A percentile compares a stretch with the other conserved stretches of the same genome.
Evolutionary conservation across 2,888 invertebrate species (phyloP).

Genomic region (Hypolimnas misippus): DNA sequence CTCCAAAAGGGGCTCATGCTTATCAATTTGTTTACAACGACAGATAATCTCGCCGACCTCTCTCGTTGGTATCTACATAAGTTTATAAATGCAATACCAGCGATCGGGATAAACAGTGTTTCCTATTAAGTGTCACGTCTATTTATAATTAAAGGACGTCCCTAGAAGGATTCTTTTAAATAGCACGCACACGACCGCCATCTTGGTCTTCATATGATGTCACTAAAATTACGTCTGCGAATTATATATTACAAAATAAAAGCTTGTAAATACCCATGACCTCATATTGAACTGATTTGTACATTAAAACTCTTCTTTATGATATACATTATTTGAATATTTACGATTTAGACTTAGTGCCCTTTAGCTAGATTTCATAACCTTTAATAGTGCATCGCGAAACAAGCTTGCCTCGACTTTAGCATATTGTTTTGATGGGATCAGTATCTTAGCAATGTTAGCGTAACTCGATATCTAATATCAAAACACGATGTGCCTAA

Average conservation of each 20-base stretch:
- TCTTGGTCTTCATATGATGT: not conserved
- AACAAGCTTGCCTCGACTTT: constrained; percentile 11
- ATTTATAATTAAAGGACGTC: constrained; percentile 16
- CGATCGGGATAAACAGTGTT: constrained; percentile 25
- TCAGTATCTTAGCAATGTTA: constrained; percentile 14
- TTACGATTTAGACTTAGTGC: not conserved
- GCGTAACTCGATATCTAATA: constrained; percentile 27
- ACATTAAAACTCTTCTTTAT: not conserved
- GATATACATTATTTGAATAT: not conserved
- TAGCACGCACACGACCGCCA: not conserved
- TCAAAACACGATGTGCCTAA: constrained; percentile 32
- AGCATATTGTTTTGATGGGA: constrained; percentile 5
- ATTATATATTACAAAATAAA: not conserved
- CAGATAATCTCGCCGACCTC: constrained; percentile 29
- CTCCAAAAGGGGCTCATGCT: constrained; percentile 3
- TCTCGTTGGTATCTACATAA: constrained; percentile 3
- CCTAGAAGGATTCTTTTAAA: not conserved
- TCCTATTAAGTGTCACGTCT: constrained; percentile 11
- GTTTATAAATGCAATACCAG: constrained; percentile 3
- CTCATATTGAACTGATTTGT: not conserved
- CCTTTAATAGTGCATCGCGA: not conserved
- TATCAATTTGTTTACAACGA: constrained; percentile 22
- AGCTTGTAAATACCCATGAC: constrained; percentile 11
- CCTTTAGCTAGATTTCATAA: constrained; percentile 10
- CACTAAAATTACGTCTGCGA: not conserved